Evolutionary conservation across 2,888 invertebrate genomes (phyloP).

Genomic region (Choristoneura rosaceana): DNA sequence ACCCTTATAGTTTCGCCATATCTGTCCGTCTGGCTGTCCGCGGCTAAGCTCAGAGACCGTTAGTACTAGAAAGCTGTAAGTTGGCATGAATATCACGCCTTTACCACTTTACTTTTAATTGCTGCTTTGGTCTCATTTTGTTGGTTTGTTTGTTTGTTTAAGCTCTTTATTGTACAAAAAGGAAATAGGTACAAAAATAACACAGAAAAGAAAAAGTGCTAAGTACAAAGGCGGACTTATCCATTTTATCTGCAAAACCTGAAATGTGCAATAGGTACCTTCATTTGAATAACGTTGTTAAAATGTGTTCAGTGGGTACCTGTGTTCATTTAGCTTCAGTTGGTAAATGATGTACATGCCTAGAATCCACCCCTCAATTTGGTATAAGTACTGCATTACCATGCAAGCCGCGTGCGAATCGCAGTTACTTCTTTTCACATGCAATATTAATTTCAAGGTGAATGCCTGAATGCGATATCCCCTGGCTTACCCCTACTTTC

Average conservation of each 20-base stretch:
- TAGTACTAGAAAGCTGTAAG: too few species aligned
- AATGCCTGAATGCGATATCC: background rate
- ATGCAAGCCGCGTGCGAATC: slow-evolving; percentile 25
- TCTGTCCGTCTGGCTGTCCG: too few species aligned
- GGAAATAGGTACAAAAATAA: too few species aligned
- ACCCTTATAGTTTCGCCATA: too few species aligned
- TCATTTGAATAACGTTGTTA: background rate
- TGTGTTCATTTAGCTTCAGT: slow-evolving; percentile 2
- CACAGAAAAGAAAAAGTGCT: too few species aligned
- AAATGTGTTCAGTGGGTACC: background rate
- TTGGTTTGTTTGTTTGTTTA: too few species aligned
- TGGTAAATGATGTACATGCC: background rate
- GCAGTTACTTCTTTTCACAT: slow-evolving; percentile 34
- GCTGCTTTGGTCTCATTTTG: too few species aligned
- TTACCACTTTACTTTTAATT: too few species aligned
- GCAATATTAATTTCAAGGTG: slow-evolving; percentile 35
- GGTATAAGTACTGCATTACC: slow-evolving; percentile 26
- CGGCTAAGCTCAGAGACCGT: too few species aligned
- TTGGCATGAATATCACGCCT: too few species aligned
- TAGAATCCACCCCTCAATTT: slow-evolving; percentile 17
- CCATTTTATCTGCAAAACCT: background rate
- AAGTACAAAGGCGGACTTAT: too few species aligned
- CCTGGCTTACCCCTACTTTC: slow-evolving; percentile 21
- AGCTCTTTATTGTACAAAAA: too few species aligned
- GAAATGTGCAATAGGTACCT: background rate